Percentiles rank a stretch among this genome's conserved stretches.
phyloP scores from a whole-genome alignment of 2,113 vertebrate genomes.

The Physeter macrocephalus region DNA sequence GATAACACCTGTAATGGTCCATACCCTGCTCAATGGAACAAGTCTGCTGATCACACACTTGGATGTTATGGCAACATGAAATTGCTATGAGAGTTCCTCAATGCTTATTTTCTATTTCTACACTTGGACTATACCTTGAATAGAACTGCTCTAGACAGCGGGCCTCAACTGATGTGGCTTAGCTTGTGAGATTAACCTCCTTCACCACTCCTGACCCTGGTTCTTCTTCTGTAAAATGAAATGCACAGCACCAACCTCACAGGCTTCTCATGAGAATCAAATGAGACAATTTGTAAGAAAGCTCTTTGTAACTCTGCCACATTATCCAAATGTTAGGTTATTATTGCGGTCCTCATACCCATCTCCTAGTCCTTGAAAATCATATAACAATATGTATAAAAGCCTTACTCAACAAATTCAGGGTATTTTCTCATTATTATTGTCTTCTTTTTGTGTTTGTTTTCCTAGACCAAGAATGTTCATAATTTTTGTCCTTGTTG shows the following conservation, averaged over 20 bases:
- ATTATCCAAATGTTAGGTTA: neutral
- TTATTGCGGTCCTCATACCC: neutral
- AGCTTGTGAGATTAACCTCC: neutral
- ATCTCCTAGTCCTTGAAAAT: neutral
- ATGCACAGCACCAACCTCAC: neutral
- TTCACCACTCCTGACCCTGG: neutral
- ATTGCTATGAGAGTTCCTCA: neutral
- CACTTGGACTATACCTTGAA: neutral
- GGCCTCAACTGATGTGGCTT: neutral
- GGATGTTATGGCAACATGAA: neutral
- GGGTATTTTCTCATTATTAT: neutral
- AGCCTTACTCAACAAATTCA: neutral
- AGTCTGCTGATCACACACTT: neutral
- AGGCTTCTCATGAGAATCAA: neutral
- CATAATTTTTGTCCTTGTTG: neutral
- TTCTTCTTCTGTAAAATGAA: neutral
- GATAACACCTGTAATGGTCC: neutral
- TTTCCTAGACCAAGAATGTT: neutral
- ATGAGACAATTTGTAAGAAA: neutral
- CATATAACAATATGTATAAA: neutral
- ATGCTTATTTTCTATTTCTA: neutral
- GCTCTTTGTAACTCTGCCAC: neutral
- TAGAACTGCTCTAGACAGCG: neutral
- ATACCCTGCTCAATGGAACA: neutral
- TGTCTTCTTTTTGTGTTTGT: slow-evolving; percentile 12